Base-by-base conservation (phyloP, 2,888 invertebrate genomes). In the Hymenopus coronatus region DNA sequence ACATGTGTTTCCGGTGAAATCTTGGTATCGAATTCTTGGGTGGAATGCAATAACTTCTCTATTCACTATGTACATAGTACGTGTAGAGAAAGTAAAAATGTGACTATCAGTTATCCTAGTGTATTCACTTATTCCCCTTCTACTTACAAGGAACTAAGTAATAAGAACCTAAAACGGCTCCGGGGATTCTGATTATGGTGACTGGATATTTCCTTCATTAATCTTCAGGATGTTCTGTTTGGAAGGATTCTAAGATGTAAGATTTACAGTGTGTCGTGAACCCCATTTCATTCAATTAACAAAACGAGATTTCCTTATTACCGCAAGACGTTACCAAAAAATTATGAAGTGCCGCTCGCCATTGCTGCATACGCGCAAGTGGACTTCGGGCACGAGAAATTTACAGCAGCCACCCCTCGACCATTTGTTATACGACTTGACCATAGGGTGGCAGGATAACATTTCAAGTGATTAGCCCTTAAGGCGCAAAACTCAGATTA, bases 381-480 rank as follows among this genome's bases (percentile, higher is more conserved):
- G 54, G 54, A 70, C 54, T 70, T 0, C 20, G 25, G 54, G 54
- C 54, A 70, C 4, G 54, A 4, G 25, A 70, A 70, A 70, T 15
- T 70, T 70, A 25, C 54, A 70, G 54, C 54, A 70, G 20, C 15
- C 54, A 25, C 54, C 25, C 54, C 25, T 70, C 54, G 20, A 70
- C 54, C 54, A 70, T 70, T 70, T 20, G 54, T 70, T 70, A 25
- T 70, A 70, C 54, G 25, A 70, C 54, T 70, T 70, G 54, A 70
- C 54, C 54, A 70, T 25, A 70, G 54, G 54, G 54, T 70, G 54
- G 54, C 54, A 70, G 54, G 15, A 70, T 70, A 70, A 81, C 88
- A 84, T 88, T 88, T 88, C 83, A 85, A 88, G 88, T 88, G 88
- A 88, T 85, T 88, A 88, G 84, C 88, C 88, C 84, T 88, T 88